phyloP scores from a whole-genome alignment of 1,140 invertebrate species.

The Anoplolepis gracilipes region DNA sequence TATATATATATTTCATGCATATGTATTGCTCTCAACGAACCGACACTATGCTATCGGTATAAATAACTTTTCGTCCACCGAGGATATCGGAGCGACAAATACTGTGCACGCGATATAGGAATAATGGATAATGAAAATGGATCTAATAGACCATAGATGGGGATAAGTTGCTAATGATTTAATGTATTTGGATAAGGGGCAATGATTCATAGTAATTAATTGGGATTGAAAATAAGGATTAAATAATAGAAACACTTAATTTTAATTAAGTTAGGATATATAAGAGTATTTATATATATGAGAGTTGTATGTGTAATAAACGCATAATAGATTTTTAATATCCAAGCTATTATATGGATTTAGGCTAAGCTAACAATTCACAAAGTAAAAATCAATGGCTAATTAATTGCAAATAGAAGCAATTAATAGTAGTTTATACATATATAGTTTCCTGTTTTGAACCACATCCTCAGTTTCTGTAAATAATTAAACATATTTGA shows the following conservation, averaged over 20 bases:
- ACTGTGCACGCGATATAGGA: neutral
- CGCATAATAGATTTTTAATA: neutral
- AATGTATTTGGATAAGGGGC: neutral
- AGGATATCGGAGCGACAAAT: constrained; percentile 40
- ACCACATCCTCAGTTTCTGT: neutral
- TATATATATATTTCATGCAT: neutral
- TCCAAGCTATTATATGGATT: neutral
- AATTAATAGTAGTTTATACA: neutral
- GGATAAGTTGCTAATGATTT: constrained; percentile 30
- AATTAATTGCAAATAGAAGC: constrained; percentile 11
- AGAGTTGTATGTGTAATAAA: neutral
- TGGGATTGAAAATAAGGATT: neutral
- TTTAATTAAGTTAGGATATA: neutral
- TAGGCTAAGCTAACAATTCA: neutral
- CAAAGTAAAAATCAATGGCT: neutral
- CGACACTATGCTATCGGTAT: constrained; percentile 1
- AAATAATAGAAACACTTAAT: neutral
- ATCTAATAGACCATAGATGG: neutral
- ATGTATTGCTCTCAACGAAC: constrained; percentile 39
- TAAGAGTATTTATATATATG: neutral
- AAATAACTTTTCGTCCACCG: constrained; percentile 44
- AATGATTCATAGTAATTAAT: neutral
- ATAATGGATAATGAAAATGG: constrained; percentile 22
- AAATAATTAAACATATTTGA: neutral
- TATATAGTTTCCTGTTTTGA: too few relatives aligned